Evolutionary conservation across 2,888 invertebrate genomes (phyloP), one percentile per base, ranked within the genome.

Genomic region (Chydorus sphaericus): DNA sequence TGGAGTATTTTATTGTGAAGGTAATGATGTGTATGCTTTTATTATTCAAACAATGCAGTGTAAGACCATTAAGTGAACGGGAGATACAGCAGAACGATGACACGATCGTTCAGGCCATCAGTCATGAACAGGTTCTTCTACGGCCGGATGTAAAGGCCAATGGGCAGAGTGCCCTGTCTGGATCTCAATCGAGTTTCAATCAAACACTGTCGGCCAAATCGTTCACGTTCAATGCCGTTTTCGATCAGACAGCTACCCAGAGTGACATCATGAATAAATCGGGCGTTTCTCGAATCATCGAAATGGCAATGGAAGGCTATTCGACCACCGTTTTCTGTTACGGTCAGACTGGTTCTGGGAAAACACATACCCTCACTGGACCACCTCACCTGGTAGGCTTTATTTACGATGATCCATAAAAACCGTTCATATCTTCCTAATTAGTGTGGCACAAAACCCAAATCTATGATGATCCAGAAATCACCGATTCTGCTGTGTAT

Each of bases 301-400:
- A 92, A 68, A 92, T 93, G 90, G 87, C 91, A 1, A 80, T 93
- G 36, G 90, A 91, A 67, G 94, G 94, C 23, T 94, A 91, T 69
- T 84, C 87, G 30, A 90, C 91, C 66, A 94, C 94, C 1, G 87
- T 85, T 28, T 89, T 94, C 71, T 94, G 94, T 67, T 94, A 94
- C 71, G 94, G 94, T 1, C 94, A 94, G 73, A 94, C 94, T 0
- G 93, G 94, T 44, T 91, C 91, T 62, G 94, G 94, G 5, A 94
- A 94, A 73, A 94, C 94, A 0, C 92, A 93, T 68, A 94, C 94
- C 0, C 77, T 94, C 56, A 93, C 93, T 0, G 94, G 94, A 60
- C 88, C 88, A 11, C 89, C 90, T 0, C 83, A 84, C 63, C 71
- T 89, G 74, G 89, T 89, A 69, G 74, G 75, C 67, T 49, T 29